Conservation (phyloP, 1,140 invertebrate genomes). For the Coboldia fuscipes region DNA sequence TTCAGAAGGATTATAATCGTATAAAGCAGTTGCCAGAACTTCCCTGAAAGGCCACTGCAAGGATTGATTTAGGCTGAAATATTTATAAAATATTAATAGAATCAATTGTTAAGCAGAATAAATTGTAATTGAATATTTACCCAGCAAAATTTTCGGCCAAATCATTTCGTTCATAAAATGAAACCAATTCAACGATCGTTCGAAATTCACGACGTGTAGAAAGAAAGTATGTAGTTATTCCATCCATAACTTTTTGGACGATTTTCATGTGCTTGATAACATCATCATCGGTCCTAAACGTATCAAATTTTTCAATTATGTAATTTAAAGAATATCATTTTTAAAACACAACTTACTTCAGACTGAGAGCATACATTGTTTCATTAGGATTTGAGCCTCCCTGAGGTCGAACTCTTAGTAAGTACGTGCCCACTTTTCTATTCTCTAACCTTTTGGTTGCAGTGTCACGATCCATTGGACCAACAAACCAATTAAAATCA, state of each 20-base stretch:
- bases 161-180: constrained; percentile 74
- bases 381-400: constrained; percentile 31
- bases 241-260: constrained; percentile 33
- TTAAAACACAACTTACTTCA: constrained; percentile 44
- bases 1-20: constrained; percentile 50
- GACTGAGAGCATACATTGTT: constrained; percentile 66
- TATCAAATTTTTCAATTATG: constrained; percentile 1
- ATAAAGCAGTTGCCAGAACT: constrained; percentile 49
- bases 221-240: constrained; percentile 49
- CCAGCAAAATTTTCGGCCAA: constrained; percentile 80
- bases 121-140: constrained; percentile 20
- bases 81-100: constrained; percentile 2
- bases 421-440: constrained; percentile 68
- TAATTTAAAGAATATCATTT: not conserved
- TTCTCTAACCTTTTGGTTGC: constrained; percentile 57
- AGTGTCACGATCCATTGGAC: constrained; percentile 66
- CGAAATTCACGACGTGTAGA: constrained; percentile 80
- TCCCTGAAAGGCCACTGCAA: constrained; percentile 54
- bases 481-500: constrained; percentile 40
- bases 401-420: constrained; percentile 60
- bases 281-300: constrained; percentile 16
- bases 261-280: constrained; percentile 75
- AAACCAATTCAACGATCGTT: constrained; percentile 68
- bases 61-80: constrained; percentile 40
- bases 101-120: too few species aligned